Evolutionary conservation across 2,888 invertebrate genomes (phyloP), one percentile per base, ranked within the genome.

Genomic region (Myathropa florea): DNA sequence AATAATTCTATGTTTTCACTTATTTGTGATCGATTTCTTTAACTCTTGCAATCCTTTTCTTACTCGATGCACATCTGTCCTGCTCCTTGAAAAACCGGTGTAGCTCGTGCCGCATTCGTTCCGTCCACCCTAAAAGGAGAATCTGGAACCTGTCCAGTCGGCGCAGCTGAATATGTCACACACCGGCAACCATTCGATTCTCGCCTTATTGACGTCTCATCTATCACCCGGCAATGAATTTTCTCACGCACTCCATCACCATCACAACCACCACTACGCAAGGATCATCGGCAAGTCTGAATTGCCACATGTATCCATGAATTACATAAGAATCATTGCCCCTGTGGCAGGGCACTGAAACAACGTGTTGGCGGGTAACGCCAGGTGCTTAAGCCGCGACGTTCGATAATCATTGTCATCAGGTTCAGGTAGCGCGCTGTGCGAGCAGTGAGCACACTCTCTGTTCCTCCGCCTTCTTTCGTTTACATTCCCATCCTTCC

Each of bases 321-420:
- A 75, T 81, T 75, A 75, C 75, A 70, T 68, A 81, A 81, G 68
- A 75, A 81, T 33, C 70, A 59, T 63, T 46, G 68, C 57, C 63
- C 30, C 75, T 57, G 81, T 30, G 57, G 64, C 65, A 63, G 68
- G 63, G 67, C 36, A 75, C 18, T 6, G 46, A 18, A 46, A 68
- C 61, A 81, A 64, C 68, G 75, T 81, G 81, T 81, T 75, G 68
- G 81, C 75, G 81, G 81, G 81, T 81, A 81, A 81, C 81, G 75
- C 81, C 81, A 81, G 81, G 81, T 81, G 75, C 81, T 70, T 73
- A 75, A 68, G 61, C 67, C 73, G 63, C 67, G 53, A 73, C 68
- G 61, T 75, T 81, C 81, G 75, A 75, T 81, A 68, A 75, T 81
- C 81, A 64, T 81, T 81, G 81, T 81, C 81, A 81, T 81, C 81